A percentile compares a stretch with the other conserved stretches of the same genome.
Evolutionary conservation across 2,113 vertebrate genomes (phyloP).

Genomic region (Orcinus orca): DNA sequence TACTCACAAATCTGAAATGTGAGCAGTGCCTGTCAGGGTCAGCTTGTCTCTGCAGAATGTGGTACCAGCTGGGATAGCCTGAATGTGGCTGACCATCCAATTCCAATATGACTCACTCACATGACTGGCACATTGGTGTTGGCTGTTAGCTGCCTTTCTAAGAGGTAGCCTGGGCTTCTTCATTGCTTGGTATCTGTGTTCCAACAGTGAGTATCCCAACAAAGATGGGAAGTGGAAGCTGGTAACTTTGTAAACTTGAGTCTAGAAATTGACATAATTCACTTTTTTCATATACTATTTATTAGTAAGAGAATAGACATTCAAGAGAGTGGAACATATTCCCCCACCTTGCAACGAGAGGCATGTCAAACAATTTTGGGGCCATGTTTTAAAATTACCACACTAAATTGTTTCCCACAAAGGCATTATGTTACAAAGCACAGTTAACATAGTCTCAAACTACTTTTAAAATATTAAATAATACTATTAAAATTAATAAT

Average conservation of each 20-base stretch:
- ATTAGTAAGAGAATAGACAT: neutral
- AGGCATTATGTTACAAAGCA: neutral
- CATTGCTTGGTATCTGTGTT: neutral
- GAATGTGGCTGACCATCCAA: fast-evolving
- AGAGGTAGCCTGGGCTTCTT: neutral
- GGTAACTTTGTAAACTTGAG: neutral
- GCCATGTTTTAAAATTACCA: neutral
- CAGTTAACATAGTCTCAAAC: neutral
- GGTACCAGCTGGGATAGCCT: neutral
- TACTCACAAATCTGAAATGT: neutral
- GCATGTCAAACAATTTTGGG: neutral
- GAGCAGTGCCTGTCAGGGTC: neutral
- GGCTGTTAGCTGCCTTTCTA: neutral
- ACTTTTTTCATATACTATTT: neutral
- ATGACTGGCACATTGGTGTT: neutral
- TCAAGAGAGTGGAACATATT: neutral
- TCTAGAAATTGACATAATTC: neutral
- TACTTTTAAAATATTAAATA: neutral
- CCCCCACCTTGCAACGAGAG: neutral
- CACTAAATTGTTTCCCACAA: neutral
- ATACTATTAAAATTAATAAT: neutral
- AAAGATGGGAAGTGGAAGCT: neutral
- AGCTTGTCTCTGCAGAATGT: neutral
- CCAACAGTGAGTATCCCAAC: neutral
- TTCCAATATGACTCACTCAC: neutral